Evolutionary conservation across 1,140 invertebrate species (phyloP), one percentile per base, ranked within the genome.

Genomic region (Atta texana): DNA sequence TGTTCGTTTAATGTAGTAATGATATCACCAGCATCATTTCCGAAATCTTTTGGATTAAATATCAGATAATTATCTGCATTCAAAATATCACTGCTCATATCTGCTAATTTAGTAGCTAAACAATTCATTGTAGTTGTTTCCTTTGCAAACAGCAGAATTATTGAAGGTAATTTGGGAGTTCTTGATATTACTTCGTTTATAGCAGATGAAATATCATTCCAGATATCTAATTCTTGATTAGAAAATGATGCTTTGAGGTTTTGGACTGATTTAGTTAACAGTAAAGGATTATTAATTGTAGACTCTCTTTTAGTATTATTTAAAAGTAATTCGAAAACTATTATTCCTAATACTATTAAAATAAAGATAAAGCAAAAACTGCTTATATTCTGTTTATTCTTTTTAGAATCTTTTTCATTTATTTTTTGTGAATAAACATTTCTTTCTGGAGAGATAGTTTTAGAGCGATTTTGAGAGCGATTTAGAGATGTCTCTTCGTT

Each of bases 121-220:
- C 94, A 95, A 69, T 91, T 75, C 72, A 93, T 87, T 18, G 91
- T 87, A 51, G 86, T 5, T 2, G 49, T 86, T 34, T 91, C 85
- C 75, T 92, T 90, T 16, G 92, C 92, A 74, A 94, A 92, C 6
- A 95, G 80, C 28, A 94, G 31, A 68, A 95, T 90, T 66, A 93
- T 89, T 6, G 89, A 87, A 10, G 91, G 91, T 78, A 80, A 92
- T 7, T 72, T 69, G 3, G 90, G 89, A 44, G 86, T 84, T 34
- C 7, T 61, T 8, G 75, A 44, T 39, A 91, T 74, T 39, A 92
- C 63, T 49, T 91, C 91, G 7, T 77, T 71, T 71, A 94, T 90
- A 16, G 90, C 90, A 28, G 88, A 78, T 49, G 71, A 81, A 74
- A 93, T 89, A 44, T 93, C 86, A 49, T 75, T 28, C 94, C 94